A percentile compares a stretch with the other conserved stretches of the same genome.
These are phyloP conservation scores for Xestia xanthographa DNA, from an alignment of 2,888 invertebrate genomes.

Conservation along the genomic window DNA sequence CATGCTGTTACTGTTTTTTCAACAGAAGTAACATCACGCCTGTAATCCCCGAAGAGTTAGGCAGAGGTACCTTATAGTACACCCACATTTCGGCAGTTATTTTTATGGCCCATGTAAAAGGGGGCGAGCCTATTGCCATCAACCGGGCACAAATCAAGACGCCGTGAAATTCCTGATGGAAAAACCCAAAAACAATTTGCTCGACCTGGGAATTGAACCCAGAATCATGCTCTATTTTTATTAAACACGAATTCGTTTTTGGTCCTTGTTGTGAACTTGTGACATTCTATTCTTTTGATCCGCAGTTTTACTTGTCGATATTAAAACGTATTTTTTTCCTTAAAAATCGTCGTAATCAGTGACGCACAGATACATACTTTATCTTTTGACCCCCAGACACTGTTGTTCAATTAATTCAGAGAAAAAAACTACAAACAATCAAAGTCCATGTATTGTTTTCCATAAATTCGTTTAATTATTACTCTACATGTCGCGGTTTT, in stretches of 20 bases:
- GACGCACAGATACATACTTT: background rate
- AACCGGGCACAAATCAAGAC: too few relatives aligned
- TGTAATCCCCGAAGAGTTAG: too few relatives aligned
- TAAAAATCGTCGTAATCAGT: background rate
- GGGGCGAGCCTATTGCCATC: too few relatives aligned
- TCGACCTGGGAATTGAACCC: background rate
- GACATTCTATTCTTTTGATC: background rate
- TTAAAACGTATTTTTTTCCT: background rate
- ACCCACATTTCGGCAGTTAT: too few relatives aligned
- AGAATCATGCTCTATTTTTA: background rate
- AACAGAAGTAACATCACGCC: too few relatives aligned
- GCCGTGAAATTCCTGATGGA: background rate
- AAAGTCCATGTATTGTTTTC: conserved; percentile 35
- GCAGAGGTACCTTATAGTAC: too few relatives aligned
- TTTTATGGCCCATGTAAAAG: too few relatives aligned
- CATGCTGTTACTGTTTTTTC: too few relatives aligned
- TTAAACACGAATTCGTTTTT: background rate
- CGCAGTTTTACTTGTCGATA: background rate
- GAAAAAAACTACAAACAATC: background rate
- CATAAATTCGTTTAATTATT: background rate
- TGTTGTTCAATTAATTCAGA: conserved; percentile 1
- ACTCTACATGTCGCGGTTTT: background rate
- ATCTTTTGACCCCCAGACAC: conserved; percentile 12
- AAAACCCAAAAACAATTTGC: background rate
- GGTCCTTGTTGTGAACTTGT: too few relatives aligned